Evolutionary conservation across 2,888 invertebrate species (phyloP), one percentile per base, ranked within the genome.

Genomic region (Pheosia tremula): DNA sequence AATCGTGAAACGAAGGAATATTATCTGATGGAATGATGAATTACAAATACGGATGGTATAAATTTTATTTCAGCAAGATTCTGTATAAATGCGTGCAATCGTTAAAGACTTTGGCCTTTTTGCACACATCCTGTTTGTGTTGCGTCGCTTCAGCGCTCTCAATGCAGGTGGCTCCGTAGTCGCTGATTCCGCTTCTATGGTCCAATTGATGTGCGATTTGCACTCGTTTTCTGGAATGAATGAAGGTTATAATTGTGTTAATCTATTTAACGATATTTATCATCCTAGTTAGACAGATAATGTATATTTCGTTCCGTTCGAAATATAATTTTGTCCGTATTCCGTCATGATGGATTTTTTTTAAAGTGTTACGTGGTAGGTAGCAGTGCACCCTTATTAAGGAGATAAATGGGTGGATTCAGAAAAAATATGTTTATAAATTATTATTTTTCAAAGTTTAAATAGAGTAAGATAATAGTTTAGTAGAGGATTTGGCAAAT

Each of bases 81-180:
- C 81, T 84, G 63, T 90, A 93, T 11, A 93, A 77, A 73, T 90
- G 90, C 0, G 93, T 93, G 73, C 93, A 93, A 59, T 93, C 92
- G 72, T 93, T 93, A 72, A 93, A 93, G 0, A 89, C 87, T 68
- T 91, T 91, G 3, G 93, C 93, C 64, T 90, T 92, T 72, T 85
- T 89, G 80, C 93, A 93, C 43, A 92, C 91, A 58, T 93, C 93
- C 59, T 91, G 89, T 13, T 90, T 91, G 71, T 92, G 90, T 47
- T 87, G 87, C 0, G 87, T 83, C 0, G 88, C 87, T 38, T 93
- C 92, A 0, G 92, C 92, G 39, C 75, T 88, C 59, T 91, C 91
- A 45, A 88, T 75, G 60, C 93, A 93, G 0, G 80, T 77, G 36
- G 79, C 80, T 0, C 90, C 90, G 54, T 79, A 84, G 72, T 92